These are phyloP conservation scores for Polydrusus cervinus DNA, from an alignment of 2,888 invertebrate genomes.

Conservation along the genomic window DNA sequence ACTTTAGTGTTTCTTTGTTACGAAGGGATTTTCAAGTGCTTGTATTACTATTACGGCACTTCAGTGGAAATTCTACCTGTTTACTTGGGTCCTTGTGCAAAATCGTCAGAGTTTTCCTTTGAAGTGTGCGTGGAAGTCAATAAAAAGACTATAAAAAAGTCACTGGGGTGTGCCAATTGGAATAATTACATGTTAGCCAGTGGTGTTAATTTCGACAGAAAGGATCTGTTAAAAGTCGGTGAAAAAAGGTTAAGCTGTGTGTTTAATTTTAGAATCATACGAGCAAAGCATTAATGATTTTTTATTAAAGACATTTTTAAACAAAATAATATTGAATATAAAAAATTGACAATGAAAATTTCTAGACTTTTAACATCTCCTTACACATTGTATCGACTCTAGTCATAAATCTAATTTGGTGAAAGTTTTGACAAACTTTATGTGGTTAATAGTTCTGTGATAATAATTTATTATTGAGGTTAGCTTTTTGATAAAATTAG, in stretches of 20 bases:
- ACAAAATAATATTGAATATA: background rate
- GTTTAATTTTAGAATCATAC: constrained; percentile 41
- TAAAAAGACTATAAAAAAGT: constrained; percentile 49
- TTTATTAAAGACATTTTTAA: background rate
- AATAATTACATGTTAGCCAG: constrained; percentile 58
- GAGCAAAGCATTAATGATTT: background rate
- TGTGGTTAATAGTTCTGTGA: constrained; percentile 6
- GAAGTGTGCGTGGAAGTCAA: constrained; percentile 56
- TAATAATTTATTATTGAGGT: constrained; percentile 1
- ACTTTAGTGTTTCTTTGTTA: constrained; percentile 59
- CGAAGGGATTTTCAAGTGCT: constrained; percentile 62
- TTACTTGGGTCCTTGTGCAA: constrained; percentile 61
- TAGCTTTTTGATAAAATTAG: background rate
- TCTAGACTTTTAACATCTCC: no score
- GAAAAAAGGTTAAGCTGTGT: constrained; percentile 54
- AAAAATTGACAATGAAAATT: background rate
- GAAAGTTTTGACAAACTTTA: background rate
- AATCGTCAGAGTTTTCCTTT: constrained; percentile 59
- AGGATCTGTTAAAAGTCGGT: constrained; percentile 50
- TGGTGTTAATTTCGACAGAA: constrained; percentile 57
- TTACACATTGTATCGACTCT: background rate
- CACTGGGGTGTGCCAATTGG: constrained; percentile 57
- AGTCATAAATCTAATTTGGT: constrained; percentile 1
- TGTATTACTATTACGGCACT: constrained; percentile 61
- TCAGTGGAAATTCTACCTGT: constrained; percentile 62